Evolutionary conservation across 1,140 invertebrate genomes (phyloP).

Genomic region (Drosophila tani): DNA sequence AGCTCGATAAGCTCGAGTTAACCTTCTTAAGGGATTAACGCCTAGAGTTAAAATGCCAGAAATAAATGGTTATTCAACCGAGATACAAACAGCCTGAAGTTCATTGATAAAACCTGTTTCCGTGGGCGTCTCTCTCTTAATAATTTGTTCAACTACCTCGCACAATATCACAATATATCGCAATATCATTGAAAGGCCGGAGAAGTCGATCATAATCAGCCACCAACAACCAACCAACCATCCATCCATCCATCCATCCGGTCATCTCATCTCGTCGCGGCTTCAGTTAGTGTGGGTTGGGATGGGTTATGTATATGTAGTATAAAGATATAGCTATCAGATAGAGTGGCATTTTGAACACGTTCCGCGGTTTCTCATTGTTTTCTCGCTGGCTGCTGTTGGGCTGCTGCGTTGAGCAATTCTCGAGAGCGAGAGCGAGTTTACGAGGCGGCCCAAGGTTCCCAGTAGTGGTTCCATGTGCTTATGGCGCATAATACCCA

Average conservation of each 20-base stretch:
- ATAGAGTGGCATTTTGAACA: slow-evolving; percentile 63
- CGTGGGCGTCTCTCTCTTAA: slow-evolving; percentile 31
- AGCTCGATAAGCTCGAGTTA: not conserved
- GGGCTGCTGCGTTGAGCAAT: slow-evolving; percentile 38
- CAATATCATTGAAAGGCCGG: slow-evolving; percentile 23
- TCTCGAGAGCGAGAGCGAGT: slow-evolving; percentile 15
- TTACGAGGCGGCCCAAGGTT: slow-evolving; percentile 50
- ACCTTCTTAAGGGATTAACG: slow-evolving; percentile 40
- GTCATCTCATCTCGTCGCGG: slow-evolving; percentile 4
- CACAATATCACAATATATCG: slow-evolving; percentile 5
- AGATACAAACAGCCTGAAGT: slow-evolving; percentile 6
- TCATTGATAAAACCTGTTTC: slow-evolving; percentile 39
- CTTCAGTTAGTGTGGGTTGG: slow-evolving; percentile 20
- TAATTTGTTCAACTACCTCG: slow-evolving; percentile 42
- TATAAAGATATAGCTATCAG: slow-evolving; percentile 39
- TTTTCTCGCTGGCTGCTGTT: slow-evolving; percentile 26
- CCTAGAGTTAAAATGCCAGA: slow-evolving; percentile 5
- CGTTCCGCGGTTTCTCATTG: slow-evolving; percentile 59
- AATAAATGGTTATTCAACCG: slow-evolving; percentile 21
- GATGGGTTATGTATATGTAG: slow-evolving; percentile 4
- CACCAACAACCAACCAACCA: not conserved
- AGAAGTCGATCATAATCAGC: slow-evolving; percentile 11
- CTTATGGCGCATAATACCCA: slow-evolving; percentile 4
- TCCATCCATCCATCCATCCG: slow-evolving; percentile 10
- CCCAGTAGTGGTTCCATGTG: not conserved